Evolutionary conservation across 2,888 invertebrate species (phyloP).

Genomic region (Epiblema foenella): DNA sequence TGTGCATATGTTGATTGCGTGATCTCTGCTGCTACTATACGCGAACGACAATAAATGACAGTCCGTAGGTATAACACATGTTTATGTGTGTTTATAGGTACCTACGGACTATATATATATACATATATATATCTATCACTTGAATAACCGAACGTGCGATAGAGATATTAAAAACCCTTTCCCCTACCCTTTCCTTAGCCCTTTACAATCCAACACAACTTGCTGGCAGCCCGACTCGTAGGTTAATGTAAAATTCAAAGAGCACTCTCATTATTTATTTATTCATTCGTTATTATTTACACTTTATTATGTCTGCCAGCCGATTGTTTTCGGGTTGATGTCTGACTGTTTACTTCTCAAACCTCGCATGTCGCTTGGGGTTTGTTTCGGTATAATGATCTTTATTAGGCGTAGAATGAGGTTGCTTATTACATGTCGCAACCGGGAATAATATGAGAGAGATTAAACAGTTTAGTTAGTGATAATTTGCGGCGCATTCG

Average conservation of each 20-base stretch:
- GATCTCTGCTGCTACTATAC: too few relatives aligned
- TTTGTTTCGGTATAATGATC: background rate
- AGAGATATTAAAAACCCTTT: background rate
- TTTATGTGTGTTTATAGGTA: too few relatives aligned
- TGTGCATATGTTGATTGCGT: too few relatives aligned
- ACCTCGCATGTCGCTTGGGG: background rate
- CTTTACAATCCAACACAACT: background rate
- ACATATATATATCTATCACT: too few relatives aligned
- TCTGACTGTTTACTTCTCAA: constrained; percentile 3
- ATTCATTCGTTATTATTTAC: constrained; percentile 55
- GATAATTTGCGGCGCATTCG: constrained; percentile 31
- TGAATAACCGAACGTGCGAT: too few relatives aligned
- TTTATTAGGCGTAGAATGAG: background rate
- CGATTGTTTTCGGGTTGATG: constrained; percentile 49
- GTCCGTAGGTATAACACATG: too few relatives aligned
- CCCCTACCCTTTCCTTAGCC: too few relatives aligned
- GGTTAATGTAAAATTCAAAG: constrained; percentile 54
- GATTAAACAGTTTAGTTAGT: background rate
- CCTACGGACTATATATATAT: too few relatives aligned
- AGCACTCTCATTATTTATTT: constrained; percentile 50
- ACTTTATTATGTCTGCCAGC: constrained; percentile 48
- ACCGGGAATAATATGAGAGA: background rate
- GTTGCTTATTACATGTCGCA: background rate
- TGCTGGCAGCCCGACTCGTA: constrained; percentile 18
- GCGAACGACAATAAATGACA: too few relatives aligned